phyloP scores from a whole-genome alignment of 2,797 vertebrate species.

The Aldrovandia affinis region DNA sequence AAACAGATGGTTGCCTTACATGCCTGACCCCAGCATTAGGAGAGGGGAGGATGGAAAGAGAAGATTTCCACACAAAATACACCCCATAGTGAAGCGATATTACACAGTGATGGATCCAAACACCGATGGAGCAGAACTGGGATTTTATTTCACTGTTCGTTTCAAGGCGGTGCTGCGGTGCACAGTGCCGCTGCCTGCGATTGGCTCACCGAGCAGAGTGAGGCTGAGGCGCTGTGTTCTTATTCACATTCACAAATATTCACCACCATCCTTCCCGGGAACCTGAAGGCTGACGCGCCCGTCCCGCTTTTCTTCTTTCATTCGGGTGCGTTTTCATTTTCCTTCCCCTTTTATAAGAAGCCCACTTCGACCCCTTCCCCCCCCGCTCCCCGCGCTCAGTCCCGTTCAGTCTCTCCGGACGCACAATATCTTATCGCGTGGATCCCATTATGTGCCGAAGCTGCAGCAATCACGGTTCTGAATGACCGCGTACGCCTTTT shows the following conservation, averaged over 20 bases:
- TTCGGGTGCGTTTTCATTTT: neutral
- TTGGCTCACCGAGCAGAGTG: neutral
- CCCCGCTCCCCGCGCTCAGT: neutral
- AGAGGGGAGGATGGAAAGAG: neutral
- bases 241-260: neutral
- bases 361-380: neutral
- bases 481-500: constrained; percentile 33
- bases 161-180: neutral
- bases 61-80: neutral
- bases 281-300: neutral
- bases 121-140: neutral
- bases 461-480: constrained; percentile 41
- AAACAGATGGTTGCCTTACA: neutral
- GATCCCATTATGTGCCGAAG: constrained; percentile 32
- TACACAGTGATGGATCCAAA: neutral
- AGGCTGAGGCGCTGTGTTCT: neutral
- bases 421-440: constrained; percentile 29
- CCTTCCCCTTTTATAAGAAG: neutral
- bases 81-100: neutral
- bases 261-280: neutral
- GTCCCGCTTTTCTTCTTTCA: neutral
- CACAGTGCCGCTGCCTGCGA: neutral
- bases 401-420: constrained; percentile 30
- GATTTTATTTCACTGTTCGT: neutral
- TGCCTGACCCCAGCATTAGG: too few species aligned